phyloP scores from a whole-genome alignment of 2,797 vertebrate genomes.

The Lagodon rhomboides region DNA sequence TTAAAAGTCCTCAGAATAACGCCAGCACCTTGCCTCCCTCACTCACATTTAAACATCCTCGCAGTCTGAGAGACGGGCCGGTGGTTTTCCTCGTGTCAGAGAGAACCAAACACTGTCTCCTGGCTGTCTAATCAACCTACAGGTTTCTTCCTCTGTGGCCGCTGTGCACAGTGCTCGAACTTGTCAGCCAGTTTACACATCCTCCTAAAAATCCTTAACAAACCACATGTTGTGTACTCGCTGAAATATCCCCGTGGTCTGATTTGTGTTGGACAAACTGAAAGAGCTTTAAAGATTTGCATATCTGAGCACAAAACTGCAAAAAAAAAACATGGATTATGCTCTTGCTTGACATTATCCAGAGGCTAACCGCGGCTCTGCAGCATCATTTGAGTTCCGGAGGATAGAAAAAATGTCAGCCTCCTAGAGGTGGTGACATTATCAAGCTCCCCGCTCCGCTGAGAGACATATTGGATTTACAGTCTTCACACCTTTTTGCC shows the following conservation, averaged over 20 bases:
- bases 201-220: not conserved
- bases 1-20: not conserved
- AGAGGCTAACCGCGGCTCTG: not conserved
- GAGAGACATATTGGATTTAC: not conserved
- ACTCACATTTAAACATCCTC: not conserved
- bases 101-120: not conserved
- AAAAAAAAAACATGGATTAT: not conserved
- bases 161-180: not conserved
- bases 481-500: not conserved
- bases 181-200: not conserved
- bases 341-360: not conserved
- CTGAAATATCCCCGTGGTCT: not conserved
- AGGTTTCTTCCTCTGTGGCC: not conserved
- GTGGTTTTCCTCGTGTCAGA: not conserved
- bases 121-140: not conserved
- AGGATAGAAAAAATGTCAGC: not conserved
- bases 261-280: not conserved
- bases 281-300: not conserved
- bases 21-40: not conserved
- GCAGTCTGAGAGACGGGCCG: not conserved
- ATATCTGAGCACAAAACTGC: constrained; percentile 8
- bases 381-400: not conserved
- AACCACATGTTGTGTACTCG: not conserved
- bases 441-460: not conserved
- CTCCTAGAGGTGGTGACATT: not conserved